phyloP scores from a whole-genome alignment of 2,797 vertebrate genomes.

The Cryptoprocta ferox region DNA sequence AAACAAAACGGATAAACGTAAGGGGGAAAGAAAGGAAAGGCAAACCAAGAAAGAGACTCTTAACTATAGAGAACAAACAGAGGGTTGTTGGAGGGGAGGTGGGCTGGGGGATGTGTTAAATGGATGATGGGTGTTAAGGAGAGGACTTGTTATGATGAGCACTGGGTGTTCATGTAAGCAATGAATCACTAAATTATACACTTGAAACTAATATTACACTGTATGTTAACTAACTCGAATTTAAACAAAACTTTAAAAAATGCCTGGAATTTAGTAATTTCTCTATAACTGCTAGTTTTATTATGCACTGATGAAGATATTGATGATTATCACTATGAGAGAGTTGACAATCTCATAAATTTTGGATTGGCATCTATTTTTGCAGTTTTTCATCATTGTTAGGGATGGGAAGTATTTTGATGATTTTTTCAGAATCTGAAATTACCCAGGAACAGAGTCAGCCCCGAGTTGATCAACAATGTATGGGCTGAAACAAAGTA shows the following conservation, averaged over 20 bases:
- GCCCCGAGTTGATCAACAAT: not conserved
- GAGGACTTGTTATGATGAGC: not conserved
- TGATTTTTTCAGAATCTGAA: not conserved
- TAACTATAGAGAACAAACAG: not conserved
- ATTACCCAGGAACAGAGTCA: not conserved
- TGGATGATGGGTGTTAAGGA: not conserved
- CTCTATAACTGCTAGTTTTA: not conserved
- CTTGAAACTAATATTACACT: not conserved
- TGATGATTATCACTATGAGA: not conserved
- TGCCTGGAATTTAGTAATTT: not conserved
- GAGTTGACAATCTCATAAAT: not conserved
- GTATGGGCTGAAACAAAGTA: not conserved
- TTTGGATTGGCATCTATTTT: not conserved
- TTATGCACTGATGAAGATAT: not conserved
- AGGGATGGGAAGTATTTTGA: not conserved
- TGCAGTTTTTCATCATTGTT: not conserved
- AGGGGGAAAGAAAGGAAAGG: not conserved
- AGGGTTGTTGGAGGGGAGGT: not conserved
- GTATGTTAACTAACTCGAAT: not conserved
- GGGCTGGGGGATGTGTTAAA: not conserved
- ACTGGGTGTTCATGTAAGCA: not conserved
- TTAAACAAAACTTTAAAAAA: not conserved
- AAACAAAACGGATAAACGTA: not conserved
- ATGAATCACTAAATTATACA: not conserved
- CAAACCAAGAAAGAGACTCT: not conserved